Percentiles rank a stretch among this genome's conserved stretches.
phyloP scores from a whole-genome alignment of 2,113 vertebrate genomes.

The Leptocoma aspasia region DNA sequence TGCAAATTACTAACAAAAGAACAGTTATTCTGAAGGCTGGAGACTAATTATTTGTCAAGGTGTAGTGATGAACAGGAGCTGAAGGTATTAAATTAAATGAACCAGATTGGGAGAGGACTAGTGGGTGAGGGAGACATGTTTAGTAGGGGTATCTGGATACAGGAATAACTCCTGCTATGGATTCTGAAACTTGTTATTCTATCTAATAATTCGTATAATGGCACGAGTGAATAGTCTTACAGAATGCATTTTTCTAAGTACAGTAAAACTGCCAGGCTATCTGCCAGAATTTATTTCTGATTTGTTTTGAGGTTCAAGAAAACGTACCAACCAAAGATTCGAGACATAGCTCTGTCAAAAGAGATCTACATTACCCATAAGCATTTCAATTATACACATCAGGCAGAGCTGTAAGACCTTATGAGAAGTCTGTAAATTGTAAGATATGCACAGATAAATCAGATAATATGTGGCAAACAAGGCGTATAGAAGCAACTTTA shows the following conservation, averaged over 20 bases:
- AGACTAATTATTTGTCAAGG: background rate
- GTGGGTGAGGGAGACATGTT: background rate
- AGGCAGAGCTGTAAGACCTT: background rate
- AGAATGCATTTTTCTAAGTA: background rate
- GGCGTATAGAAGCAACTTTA: background rate
- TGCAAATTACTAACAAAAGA: background rate
- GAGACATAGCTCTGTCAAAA: constrained; percentile 8
- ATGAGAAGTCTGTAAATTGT: background rate
- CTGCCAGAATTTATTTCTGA: constrained; percentile 43
- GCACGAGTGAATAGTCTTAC: background rate
- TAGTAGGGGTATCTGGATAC: background rate
- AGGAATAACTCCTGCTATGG: background rate
- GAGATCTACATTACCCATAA: constrained; percentile 15
- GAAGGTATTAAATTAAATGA: background rate
- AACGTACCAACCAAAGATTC: constrained; percentile 9
- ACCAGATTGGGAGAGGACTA: background rate
- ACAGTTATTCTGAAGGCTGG: background rate
- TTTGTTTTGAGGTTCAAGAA: constrained; percentile 20
- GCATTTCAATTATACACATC: constrained; percentile 16
- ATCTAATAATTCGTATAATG: background rate
- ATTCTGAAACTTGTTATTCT: constrained; percentile 1
- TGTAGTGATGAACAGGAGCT: background rate
- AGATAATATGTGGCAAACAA: constrained; percentile 13
- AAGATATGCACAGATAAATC: constrained; percentile 45
- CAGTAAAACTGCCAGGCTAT: constrained; percentile 29